Base-by-base conservation (phyloP, 1,140 invertebrate species). In the Tetranychus cinnabarinus region DNA sequence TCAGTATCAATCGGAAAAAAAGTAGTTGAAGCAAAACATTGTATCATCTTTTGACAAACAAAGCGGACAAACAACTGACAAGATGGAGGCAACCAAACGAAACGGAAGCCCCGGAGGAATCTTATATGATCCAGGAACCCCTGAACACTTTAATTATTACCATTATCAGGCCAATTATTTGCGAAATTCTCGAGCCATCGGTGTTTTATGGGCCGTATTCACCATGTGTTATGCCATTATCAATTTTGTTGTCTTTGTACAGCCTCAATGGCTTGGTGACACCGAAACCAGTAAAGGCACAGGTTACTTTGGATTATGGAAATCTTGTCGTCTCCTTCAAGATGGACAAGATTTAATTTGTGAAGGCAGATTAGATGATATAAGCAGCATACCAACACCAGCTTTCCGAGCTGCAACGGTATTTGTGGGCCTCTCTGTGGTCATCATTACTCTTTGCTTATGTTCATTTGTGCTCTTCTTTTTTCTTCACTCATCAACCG, bases 211-310 rank as follows among this genome's bases (percentile, higher is more conserved):
- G 93, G 90, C 84, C 33, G 86, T 96, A 66, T 95, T 97, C 71
- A 74, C 87, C 59, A 86, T 95, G 68, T 96, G 91, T 74, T 96
- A 90, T 72, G 86, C 88, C 57, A 95, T 97, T 67, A 92, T 97
- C 68, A 83, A 83, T 60, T 82, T 91, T 61, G 88, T 97, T 23
- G 85, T 89, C 0, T 93, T 97, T 71, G 81, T 95, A 23, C 92
- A 92, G 59, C 90, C 91, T 7, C 90, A 97, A 74, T 97, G 92
- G 78, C 85, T 84, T 81, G 68, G 91, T 78, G 79, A 80, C 68
- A 72, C 78, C 0, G 69, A 82, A 59, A 80, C 85, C 56, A 84
- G 85, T 54, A 83, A 86, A 62, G 84, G 84, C 69, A 84, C 86
- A 0, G 89, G 88, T 15, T 86, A 86, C 72, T 85, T 93, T 69